Evolutionary conservation across 2,888 invertebrate genomes (phyloP), one percentile per base, ranked within the genome.

Genomic region (Ctena decussata): DNA sequence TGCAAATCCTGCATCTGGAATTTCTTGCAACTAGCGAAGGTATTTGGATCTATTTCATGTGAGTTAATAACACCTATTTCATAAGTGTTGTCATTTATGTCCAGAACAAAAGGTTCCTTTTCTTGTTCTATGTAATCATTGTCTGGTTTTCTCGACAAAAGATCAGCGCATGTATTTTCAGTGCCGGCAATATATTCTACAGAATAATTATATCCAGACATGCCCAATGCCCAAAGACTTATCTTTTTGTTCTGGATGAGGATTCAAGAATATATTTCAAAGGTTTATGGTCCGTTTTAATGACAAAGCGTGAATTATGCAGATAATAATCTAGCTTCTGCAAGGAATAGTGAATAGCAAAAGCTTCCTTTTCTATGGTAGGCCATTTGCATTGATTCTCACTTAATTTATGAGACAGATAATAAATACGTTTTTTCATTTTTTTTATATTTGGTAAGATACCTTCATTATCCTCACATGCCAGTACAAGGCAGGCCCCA

Each of bases 221-320:
- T n/a, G 18, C 8, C 18, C 18, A 44, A 44, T 44, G 8, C 8
- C 30, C n/a, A 65, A 0, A 65, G 77, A 24, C 44, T 35, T 30
- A 84, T 74, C 27, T 79, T 87, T 27, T 70, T 85, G n/a, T 84
- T 85, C 21, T 80, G 77, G 73, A 85, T 87, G 84, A 82, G 0
- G 84, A 82, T 21, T 84, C 79, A 1, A 84, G 30, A 0, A 87
- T 27, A 60, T 84, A 82, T 15, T 84, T 77, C 15, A 87, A 32
- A 27, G 83, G 84, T 69, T 73, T 72, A 60, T 84, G 86, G 39
- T 86, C 86, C 8, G 86, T 83, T 3, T 65, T 27, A 21, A 84
- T 82, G 1, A 44, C 30, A 27, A 84, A 82, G 24, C 57, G 12
- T 18, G 77, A 72, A 70, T 77, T 76, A 44, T 82, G 82, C 1